Evolutionary conservation across 2,797 vertebrate genomes (phyloP).

Genomic region (Chrosomus eos): DNA sequence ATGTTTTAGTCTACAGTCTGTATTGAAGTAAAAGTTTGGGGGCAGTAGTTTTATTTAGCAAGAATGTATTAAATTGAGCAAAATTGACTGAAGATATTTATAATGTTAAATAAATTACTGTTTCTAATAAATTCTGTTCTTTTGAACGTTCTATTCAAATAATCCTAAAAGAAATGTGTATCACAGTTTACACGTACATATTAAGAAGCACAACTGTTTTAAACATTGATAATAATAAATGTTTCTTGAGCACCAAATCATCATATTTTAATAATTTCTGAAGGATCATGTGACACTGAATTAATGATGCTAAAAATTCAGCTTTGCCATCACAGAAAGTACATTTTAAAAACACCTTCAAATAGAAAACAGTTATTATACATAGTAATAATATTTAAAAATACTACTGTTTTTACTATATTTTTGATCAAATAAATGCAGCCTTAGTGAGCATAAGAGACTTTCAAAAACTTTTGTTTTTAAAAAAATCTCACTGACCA

Average conservation of each 20-base stretch:
- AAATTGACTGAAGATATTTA: neutral
- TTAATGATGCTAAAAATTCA: neutral
- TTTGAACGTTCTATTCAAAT: neutral
- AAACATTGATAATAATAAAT: neutral
- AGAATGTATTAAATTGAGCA: too few relatives aligned
- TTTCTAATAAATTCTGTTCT: neutral
- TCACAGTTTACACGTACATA: neutral
- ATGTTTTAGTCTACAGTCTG: too few relatives aligned
- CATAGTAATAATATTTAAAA: neutral
- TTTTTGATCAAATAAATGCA: neutral
- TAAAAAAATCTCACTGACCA: neutral
- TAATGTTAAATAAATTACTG: too few relatives aligned
- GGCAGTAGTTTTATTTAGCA: neutral
- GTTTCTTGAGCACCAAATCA: neutral
- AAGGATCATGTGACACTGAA: neutral
- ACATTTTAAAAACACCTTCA: neutral
- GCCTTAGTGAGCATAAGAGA: neutral
- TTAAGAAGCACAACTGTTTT: neutral
- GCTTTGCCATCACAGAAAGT: neutral
- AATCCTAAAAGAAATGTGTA: too few relatives aligned
- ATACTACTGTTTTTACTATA: neutral
- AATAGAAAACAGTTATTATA: neutral
- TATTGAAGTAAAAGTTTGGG: neutral
- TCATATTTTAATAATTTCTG: neutral
- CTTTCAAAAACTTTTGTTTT: neutral